phyloP scores from a whole-genome alignment of 2,797 vertebrate genomes.

The Danio jaintianensis region DNA sequence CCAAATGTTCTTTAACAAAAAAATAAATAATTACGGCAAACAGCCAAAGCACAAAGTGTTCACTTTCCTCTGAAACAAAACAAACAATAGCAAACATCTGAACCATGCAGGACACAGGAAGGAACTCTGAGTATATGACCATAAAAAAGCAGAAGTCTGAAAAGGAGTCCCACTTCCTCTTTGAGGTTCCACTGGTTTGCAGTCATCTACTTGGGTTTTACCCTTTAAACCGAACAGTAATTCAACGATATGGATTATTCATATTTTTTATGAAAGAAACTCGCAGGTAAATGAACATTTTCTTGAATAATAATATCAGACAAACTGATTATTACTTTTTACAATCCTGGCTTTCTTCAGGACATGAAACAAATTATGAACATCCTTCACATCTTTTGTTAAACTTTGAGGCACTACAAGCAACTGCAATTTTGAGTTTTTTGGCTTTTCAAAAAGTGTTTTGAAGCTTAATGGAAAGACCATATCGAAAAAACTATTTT shows the following conservation, averaged over 20 bases:
- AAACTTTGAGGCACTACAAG: background rate
- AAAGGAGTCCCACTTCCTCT: constrained; percentile 72
- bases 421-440: no score
- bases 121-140: background rate
- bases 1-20: background rate
- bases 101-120: background rate
- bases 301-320: background rate
- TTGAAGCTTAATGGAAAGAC: no score
- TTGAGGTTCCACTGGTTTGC: constrained; percentile 66
- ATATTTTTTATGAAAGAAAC: background rate
- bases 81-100: constrained; percentile 13
- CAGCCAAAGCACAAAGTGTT: constrained; percentile 8
- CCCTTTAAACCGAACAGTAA: background rate
- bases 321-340: background rate
- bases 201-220: constrained; percentile 54
- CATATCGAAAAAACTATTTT: no score
- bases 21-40: background rate
- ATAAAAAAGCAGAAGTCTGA: constrained; percentile 24
- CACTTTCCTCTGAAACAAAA: constrained; percentile 2
- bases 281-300: background rate
- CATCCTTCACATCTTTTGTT: background rate
- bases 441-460: no score
- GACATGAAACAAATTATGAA: background rate
- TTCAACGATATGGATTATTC: background rate
- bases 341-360: background rate